Evolutionary conservation across 2,888 invertebrate genomes (phyloP), one percentile per base, ranked within the genome.

Genomic region (Furcula furcula): DNA sequence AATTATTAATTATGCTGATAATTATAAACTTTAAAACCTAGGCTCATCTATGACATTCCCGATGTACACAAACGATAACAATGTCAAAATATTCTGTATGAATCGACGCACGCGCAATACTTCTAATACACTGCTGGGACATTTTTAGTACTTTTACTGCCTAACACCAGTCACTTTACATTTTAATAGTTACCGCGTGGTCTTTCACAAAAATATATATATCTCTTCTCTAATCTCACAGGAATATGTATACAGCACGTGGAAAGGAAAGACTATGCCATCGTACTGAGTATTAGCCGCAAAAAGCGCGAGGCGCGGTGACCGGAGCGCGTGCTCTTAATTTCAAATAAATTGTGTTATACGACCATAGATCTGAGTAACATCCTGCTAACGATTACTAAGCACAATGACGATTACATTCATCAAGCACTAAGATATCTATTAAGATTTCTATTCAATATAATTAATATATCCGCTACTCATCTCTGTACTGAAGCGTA

Each of bases 341-440:
- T 31, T 53, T 60, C 52, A 61, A 71, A 71, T 54, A 54, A 65
- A 61, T 63, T 59, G 55, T 64, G 62, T 65, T 64, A 59, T 55
- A 74, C 64, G 65, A 75, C 71, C 76, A 72, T 66, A 73, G 46
- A 65, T 69, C 72, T 61, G 79, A 77, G 79, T 80, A 78, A 80
- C 77, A 79, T 76, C 79, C 77, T 75, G 81, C 85, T 83, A 83
- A 81, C 79, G 72, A 76, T 79, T 74, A 78, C 87, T 86, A 87
- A 85, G 85, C 87, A 88, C 87, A 85, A 83, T 84, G 85, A 87
- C 84, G 74, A 79, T 77, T 83, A 87, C 83, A 86, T 78, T 84
- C 77, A 86, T 84, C 78, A 88, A 87, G 87, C 88, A 69, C 70
- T 85, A 86, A 84, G 64, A 74, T 77, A 79, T 72, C 76, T 85